Conservation (phyloP, 2,113 vertebrate genomes). For the Promerops cafer region DNA sequence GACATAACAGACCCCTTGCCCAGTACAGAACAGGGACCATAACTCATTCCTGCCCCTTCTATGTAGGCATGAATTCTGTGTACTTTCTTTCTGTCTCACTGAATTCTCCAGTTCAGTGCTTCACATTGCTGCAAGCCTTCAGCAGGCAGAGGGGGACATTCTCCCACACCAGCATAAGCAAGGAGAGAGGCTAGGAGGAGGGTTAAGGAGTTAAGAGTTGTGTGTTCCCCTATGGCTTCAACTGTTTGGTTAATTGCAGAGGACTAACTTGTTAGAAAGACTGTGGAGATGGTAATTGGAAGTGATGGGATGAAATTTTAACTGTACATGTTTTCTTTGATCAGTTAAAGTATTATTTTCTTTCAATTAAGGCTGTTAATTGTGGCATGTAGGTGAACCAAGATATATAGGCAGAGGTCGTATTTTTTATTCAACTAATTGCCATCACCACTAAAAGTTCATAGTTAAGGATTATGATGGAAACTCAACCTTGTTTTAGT, state of each 20-base stretch:
- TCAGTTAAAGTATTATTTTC: neutral
- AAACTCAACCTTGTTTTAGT: neutral
- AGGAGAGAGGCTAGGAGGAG: neutral
- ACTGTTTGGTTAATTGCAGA: neutral
- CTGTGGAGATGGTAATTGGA: neutral
- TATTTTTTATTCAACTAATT: neutral
- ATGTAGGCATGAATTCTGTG: neutral
- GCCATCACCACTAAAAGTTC: neutral
- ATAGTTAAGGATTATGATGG: neutral
- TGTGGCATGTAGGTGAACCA: neutral
- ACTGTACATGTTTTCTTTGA: neutral
- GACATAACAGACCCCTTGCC: neutral
- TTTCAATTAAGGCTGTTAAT: neutral
- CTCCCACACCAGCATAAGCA: neutral
- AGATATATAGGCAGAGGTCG: neutral
- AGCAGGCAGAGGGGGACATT: neutral
- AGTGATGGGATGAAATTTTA: neutral
- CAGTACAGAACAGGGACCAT: neutral
- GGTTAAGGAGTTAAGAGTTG: neutral
- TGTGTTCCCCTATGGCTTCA: neutral
- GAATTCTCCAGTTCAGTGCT: neutral
- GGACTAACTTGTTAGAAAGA: neutral
- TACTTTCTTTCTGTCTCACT: neutral
- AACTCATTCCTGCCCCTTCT: neutral
- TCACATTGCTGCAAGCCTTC: neutral